phyloP scores from a whole-genome alignment of 2,888 invertebrate genomes.

The Apotomis turbidana region DNA sequence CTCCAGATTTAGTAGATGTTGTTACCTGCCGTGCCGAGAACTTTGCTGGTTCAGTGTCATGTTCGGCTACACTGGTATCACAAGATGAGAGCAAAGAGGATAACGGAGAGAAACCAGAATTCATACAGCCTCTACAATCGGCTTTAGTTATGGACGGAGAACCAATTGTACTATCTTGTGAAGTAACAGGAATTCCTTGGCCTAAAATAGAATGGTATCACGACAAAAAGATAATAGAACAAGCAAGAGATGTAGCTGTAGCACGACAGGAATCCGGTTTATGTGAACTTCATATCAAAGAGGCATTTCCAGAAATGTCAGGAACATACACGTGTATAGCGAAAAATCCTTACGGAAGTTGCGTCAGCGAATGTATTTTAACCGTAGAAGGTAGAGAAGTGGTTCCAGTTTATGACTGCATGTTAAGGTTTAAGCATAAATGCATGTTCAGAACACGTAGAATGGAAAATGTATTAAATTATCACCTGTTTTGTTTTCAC shows the following conservation, averaged over 20 bases:
- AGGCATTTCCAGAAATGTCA: slow-evolving; percentile 96
- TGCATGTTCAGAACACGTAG: slow-evolving; percentile 44
- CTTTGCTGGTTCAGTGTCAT: slow-evolving; percentile 94
- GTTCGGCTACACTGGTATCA: slow-evolving; percentile 88
- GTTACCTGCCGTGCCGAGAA: slow-evolving; percentile 96
- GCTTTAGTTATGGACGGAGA: slow-evolving; percentile 95
- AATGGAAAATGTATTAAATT: slow-evolving; percentile 26
- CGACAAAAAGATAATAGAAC: slow-evolving; percentile 87
- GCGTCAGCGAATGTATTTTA: slow-evolving; percentile 89
- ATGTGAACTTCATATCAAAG: slow-evolving; percentile 91
- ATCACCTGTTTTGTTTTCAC: slow-evolving; percentile 41
- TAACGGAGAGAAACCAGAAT: slow-evolving; percentile 85
- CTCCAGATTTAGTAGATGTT: slow-evolving; percentile 87
- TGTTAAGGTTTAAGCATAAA: slow-evolving; percentile 49
- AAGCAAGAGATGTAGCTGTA: slow-evolving; percentile 90
- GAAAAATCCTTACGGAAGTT: slow-evolving; percentile 92
- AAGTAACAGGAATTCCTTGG: slow-evolving; percentile 89
- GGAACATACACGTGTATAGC: slow-evolving; percentile 94
- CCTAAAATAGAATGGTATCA: slow-evolving; percentile 93
- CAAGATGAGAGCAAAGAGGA: slow-evolving; percentile 77
- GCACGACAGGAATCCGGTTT: slow-evolving; percentile 90
- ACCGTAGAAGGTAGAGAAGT: slow-evolving; percentile 90
- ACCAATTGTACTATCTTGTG: slow-evolving; percentile 88
- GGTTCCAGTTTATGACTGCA: slow-evolving; percentile 60
- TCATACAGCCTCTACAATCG: slow-evolving; percentile 89